Evolutionary conservation across 2,113 vertebrate species (phyloP), one percentile per base, ranked within the genome.

Genomic region (Gymnocephalus cernua): DNA sequence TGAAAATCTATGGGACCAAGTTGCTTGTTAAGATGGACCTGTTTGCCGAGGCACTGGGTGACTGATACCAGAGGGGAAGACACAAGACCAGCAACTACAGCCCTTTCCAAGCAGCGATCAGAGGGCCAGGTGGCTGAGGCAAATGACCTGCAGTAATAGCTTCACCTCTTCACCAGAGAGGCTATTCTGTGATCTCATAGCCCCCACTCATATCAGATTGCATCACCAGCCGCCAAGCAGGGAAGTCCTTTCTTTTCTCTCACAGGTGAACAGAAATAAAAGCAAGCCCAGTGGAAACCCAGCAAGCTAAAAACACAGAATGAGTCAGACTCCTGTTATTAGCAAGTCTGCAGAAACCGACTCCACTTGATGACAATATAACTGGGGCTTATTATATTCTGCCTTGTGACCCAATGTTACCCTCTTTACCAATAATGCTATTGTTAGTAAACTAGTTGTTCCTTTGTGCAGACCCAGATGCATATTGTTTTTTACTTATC

Each of bases 121-220:
- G 59, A 78, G 29, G 67, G 71, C 84, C 89, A 92, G 83, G 90
- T 89, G 89, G 90, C 83, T 78, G 72, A 82, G 71, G 88, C 66
- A 91, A 91, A 91, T 89, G 87, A 88, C 88, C 81, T 76, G 74
- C 65, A 74, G 84, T 90, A 88, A 90, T 86, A 90, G 87, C 88
- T 88, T 91, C 87, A 85, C 85, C 89, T 76, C 88, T 91, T 92
- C 85, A 85, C 79, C 82, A 87, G 73, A 87, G 79, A 90, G 74
- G 67, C 87, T 87, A 82, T 82, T 91, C 74, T 84, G 70, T 87
- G 81, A 92, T 86, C 85, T 88, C 85, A 83, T 65, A 76, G 59
- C 79, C 87, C 51, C 78, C 84, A 85, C 89, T 88, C 85, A 87
- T 86, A 90, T 90, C 85, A 79, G 88, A 92, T 78, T 89, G 86